A percentile compares a stretch with the other conserved stretches of the same genome.
phyloP scores from a whole-genome alignment of 2,888 invertebrate genomes.

The Chesias legatella region DNA sequence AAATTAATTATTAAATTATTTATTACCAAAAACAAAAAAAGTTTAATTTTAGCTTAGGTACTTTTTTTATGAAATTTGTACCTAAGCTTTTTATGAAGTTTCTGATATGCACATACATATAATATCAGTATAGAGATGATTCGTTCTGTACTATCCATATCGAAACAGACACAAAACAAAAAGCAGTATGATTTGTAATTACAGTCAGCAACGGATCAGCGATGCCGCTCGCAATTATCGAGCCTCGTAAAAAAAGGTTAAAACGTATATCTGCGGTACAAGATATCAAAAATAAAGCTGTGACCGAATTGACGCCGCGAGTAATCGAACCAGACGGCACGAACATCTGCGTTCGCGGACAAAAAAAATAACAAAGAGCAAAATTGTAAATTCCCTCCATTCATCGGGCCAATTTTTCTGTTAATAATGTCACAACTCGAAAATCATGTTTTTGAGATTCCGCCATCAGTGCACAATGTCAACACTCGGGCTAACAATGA shows the following conservation, averaged over 20 bases:
- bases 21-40: too few species aligned
- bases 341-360: constrained; percentile 60
- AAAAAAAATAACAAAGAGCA: constrained; percentile 63
- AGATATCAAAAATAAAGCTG: constrained; percentile 71
- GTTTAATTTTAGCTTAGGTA: too few species aligned
- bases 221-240: constrained; percentile 29
- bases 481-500: constrained; percentile 60
- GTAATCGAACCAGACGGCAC: constrained; percentile 66
- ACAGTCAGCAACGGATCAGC: constrained; percentile 9
- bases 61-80: too few species aligned
- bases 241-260: constrained; percentile 39
- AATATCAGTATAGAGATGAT: too few species aligned
- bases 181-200: constrained; percentile 6
- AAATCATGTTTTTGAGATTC: constrained; percentile 52
- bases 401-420: constrained; percentile 64
- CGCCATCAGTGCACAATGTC: constrained; percentile 46
- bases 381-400: constrained; percentile 51
- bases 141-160: too few species aligned
- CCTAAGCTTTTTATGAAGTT: too few species aligned
- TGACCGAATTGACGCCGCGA: constrained; percentile 57
- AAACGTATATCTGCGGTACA: constrained; percentile 45
- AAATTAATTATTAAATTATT: too few species aligned
- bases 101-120: too few species aligned
- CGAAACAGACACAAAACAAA: too few species aligned
- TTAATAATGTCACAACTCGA: constrained; percentile 71